phyloP scores from a whole-genome alignment of 2,888 invertebrate genomes.

The Dioctria rufipes region DNA sequence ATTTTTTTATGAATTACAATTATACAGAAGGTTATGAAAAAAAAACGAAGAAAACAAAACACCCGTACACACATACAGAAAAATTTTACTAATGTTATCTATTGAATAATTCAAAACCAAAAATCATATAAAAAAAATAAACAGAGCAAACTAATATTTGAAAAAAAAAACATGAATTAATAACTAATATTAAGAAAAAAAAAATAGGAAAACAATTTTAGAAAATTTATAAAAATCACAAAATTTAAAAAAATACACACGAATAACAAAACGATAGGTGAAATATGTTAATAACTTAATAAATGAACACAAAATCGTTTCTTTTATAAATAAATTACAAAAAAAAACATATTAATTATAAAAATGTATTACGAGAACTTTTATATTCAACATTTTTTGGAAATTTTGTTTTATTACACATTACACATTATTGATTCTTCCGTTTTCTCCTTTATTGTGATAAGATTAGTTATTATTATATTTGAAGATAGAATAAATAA shows the following conservation, averaged over 20 bases:
- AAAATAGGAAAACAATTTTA: conserved; percentile 49
- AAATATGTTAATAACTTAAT: conserved; percentile 47
- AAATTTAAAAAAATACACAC: conserved; percentile 50
- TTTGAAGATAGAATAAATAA: conserved; percentile 44
- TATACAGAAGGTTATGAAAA: conserved; percentile 23
- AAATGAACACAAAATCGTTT: conserved; percentile 47
- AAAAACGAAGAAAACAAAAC: conserved; percentile 30
- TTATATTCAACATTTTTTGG: conserved; percentile 42
- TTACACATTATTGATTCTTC: conserved; percentile 18
- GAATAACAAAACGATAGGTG: conserved; percentile 45
- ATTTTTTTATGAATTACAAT: conserved; percentile 32
- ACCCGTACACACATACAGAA: conserved; percentile 37
- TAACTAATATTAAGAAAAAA: conserved; percentile 40
- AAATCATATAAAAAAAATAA: conserved; percentile 39
- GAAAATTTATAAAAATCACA: conserved; percentile 54
- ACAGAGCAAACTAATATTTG: conserved; percentile 41
- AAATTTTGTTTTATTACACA: conserved; percentile 37
- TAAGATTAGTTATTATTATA: conserved; percentile 34
- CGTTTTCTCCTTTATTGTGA: conserved; percentile 48
- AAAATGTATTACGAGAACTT: conserved; percentile 33
- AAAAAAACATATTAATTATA: conserved; percentile 21
- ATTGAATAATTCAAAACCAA: conserved; percentile 42
- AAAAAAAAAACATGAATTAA: conserved; percentile 38
- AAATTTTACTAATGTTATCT: conserved; percentile 51
- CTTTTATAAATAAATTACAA: conserved; percentile 51